These are phyloP conservation scores for Garrulus glandarius DNA, from an alignment of 2,797 vertebrate species.

Conservation along the genomic window DNA sequence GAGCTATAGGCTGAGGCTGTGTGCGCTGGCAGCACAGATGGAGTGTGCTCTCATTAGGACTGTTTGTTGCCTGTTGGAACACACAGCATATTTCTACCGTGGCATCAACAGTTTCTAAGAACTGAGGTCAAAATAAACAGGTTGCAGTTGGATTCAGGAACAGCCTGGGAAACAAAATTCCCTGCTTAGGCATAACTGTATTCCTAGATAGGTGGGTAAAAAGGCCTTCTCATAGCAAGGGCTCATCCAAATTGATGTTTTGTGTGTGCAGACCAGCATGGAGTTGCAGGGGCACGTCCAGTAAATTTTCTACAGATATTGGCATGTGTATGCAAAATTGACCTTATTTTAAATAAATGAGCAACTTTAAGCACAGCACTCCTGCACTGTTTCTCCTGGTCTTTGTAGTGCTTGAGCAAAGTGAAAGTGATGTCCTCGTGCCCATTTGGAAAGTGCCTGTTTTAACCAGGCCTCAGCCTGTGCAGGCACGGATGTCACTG, in stretches of 20 bases:
- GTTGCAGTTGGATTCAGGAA: constrained; percentile 45
- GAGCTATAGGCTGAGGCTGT: constrained; percentile 62
- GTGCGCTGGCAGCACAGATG: constrained; percentile 70
- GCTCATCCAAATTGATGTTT: not conserved
- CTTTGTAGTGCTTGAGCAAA: not conserved
- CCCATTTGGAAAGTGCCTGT: not conserved
- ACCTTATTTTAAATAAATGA: not conserved
- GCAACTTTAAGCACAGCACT: not conserved
- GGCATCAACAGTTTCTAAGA: constrained; percentile 69
- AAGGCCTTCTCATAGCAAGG: not conserved
- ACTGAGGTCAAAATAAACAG: constrained; percentile 75
- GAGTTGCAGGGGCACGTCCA: not conserved
- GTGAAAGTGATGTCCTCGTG: accelerated
- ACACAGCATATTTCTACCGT: constrained; percentile 65
- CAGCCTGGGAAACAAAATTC: constrained; percentile 6
- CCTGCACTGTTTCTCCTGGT: not conserved
- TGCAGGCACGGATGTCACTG: not conserved
- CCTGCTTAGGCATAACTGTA: not conserved
- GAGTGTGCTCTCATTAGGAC: constrained; percentile 69
- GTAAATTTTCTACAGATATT: not conserved
- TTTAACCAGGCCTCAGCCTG: not conserved
- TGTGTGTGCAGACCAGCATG: not conserved
- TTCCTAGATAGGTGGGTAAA: not conserved
- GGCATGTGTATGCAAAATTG: not conserved
- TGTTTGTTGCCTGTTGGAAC: constrained; percentile 71